Evolutionary conservation across 2,113 vertebrate species (phyloP), one percentile per base, ranked within the genome.

Genomic region (Ictalurus punctatus): DNA sequence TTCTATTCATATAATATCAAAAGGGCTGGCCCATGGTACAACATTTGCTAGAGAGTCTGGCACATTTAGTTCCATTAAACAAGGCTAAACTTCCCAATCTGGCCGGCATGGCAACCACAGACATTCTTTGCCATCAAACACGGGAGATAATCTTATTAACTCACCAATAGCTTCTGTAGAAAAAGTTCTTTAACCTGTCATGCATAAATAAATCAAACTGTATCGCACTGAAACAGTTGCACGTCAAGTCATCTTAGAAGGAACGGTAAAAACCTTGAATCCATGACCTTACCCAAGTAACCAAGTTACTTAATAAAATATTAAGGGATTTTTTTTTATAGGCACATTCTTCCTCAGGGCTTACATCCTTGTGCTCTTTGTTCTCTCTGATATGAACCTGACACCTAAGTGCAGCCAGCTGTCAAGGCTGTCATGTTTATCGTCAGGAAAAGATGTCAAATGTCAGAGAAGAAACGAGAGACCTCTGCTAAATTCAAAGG

Each of bases 301-400:
- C 23, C 40, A 30, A 56, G 6, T 80, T 30, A 80, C 48, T n/a
- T 25, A 4, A 14, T 23, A 5, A 44, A 48, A 48, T 78, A 27
- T 78, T 6, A 56, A 17, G 27, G 27, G 12, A 16, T 81, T 56
- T 56, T 30, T 30, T 54, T 56, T 80, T 80, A 40, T 52, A 16
- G 25, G 40, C 52, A 30, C 16, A 2, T 10, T 56, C 52, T 17
- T n/a, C 14, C 6, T 27, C 76, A 14, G 71, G 8, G 25, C 44
- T 78, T 44, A 79, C 71, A 80, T 79, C 37, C 16, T 63, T 5
- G 6, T 30, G n/a, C 30, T 61, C 48, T 82, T 73, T 88, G 87
- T 83, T 73, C 80, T 73, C 65, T 83, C 56, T 58, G 19, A 61
- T 14, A 81, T 25, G 30, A 78, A 61, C 56, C 19, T 37, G 82